A percentile compares a stretch with the other conserved stretches of the same genome.
Conservation (phyloP, 2,797 vertebrate genomes). For the Triplophysa yarkandensis region DNA sequence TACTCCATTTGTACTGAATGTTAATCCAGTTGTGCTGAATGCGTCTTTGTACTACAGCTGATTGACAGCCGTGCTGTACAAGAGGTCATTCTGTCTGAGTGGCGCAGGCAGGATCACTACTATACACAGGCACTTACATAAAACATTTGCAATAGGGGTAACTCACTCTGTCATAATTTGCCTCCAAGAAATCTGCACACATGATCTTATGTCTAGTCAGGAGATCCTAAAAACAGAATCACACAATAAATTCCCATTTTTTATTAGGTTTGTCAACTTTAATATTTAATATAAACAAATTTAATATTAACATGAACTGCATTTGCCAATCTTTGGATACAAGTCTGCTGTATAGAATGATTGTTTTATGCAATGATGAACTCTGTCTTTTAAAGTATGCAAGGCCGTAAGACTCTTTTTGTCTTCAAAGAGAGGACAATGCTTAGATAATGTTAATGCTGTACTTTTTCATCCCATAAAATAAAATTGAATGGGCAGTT, state of each 20-base stretch:
- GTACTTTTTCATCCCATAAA: no score
- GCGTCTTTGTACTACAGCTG: constrained; percentile 4
- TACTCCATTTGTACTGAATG: background rate
- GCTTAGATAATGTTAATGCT: no score
- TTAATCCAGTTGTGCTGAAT: background rate
- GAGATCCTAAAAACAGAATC: constrained; percentile 73
- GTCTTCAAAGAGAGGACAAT: no score
- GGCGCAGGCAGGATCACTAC: background rate
- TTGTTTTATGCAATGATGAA: no score
- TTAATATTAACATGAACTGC: background rate
- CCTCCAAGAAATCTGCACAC: constrained; percentile 83
- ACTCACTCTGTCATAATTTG: constrained; percentile 79
- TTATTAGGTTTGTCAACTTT: background rate
- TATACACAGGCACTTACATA: background rate
- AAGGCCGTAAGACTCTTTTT: no score
- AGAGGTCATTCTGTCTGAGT: background rate
- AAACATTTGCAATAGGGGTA: background rate
- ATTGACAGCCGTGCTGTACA: background rate
- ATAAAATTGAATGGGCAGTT: no score
- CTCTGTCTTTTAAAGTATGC: no score
- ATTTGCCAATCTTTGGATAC: background rate
- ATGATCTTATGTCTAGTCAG: constrained; percentile 83
- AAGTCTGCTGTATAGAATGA: no score
- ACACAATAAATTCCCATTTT: background rate
- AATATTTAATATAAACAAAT: background rate